Evolutionary conservation across 2,797 vertebrate genomes (phyloP).

Genomic region (Neosilurus mollespiculum): DNA sequence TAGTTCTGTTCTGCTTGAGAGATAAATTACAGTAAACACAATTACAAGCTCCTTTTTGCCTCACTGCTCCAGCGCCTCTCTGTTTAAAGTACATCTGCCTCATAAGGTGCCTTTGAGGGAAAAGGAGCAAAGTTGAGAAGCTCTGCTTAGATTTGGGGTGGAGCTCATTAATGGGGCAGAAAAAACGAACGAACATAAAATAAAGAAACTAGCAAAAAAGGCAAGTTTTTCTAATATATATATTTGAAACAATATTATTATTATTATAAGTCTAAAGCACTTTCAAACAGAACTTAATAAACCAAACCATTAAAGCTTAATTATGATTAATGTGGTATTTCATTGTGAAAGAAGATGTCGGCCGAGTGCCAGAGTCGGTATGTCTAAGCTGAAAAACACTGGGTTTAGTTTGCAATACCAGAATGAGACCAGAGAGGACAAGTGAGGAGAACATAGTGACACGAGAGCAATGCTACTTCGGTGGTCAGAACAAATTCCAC

Average conservation of each 20-base stretch:
- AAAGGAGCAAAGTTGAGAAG: neutral
- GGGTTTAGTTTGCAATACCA: neutral
- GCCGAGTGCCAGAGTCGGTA: neutral
- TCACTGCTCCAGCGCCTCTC: neutral
- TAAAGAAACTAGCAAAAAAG: neutral
- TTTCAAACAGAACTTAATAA: neutral
- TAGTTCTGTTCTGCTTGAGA: neutral
- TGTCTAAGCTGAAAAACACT: neutral
- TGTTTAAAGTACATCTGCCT: neutral
- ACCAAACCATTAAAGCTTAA: neutral
- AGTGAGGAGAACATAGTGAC: conserved; percentile 15
- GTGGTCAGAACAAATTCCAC: conserved; percentile 37
- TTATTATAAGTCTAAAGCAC: neutral
- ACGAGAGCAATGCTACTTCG: conserved; percentile 11
- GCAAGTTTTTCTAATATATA: neutral
- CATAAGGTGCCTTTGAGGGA: neutral
- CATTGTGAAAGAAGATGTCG: neutral
- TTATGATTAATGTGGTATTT: neutral
- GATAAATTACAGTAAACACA: neutral
- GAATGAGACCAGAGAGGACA: conserved; percentile 8
- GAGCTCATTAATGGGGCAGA: neutral
- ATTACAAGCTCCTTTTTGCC: neutral
- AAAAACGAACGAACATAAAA: neutral
- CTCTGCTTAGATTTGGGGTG: neutral
- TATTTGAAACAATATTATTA: neutral